phyloP scores from a whole-genome alignment of 2,797 vertebrate species.

The Propithecus perrieri region DNA sequence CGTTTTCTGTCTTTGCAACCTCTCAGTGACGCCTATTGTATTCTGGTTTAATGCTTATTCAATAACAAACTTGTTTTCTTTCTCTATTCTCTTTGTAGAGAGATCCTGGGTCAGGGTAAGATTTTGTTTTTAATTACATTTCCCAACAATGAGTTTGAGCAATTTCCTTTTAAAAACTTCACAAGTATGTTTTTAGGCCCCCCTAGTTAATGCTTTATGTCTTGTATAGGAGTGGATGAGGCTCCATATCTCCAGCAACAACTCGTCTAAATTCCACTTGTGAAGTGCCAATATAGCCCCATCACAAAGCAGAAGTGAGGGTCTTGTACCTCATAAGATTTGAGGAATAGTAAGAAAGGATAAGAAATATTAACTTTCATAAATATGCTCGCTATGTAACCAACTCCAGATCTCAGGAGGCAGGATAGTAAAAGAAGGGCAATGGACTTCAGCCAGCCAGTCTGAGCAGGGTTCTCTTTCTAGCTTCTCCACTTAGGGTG shows the following conservation, averaged over 20 bases:
- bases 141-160: background rate
- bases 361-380: background rate
- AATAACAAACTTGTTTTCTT: background rate
- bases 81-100: background rate
- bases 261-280: background rate
- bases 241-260: background rate
- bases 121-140: slow-evolving; percentile 44
- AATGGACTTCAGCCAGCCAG: background rate
- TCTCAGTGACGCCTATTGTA: background rate
- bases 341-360: background rate
- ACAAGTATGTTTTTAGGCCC: background rate
- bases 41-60: slow-evolving; percentile 3
- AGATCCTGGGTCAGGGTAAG: background rate
- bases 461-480: background rate
- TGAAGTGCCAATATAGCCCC: background rate
- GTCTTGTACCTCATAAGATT: background rate
- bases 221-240: background rate
- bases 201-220: background rate
- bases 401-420: background rate
- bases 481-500: background rate
- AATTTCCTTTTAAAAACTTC: background rate
- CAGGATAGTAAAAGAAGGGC: background rate
- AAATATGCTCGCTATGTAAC: background rate
- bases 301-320: background rate
- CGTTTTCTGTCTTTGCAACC: background rate